These are phyloP conservation scores for Pardalotus punctatus DNA, from an alignment of 2,113 vertebrate species.

Conservation along the genomic window DNA sequence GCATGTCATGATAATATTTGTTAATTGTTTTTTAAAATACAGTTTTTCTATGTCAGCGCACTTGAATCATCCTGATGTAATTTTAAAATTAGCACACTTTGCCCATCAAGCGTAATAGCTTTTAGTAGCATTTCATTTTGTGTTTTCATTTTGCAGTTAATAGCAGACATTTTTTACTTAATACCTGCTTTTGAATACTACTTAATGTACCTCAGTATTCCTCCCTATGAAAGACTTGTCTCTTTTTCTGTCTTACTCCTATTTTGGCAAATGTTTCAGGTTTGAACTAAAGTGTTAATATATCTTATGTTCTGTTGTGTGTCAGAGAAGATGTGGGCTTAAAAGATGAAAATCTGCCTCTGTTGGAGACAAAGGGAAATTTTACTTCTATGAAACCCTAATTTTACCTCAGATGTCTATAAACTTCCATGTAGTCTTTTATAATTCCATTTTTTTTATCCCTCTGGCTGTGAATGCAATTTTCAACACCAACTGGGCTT, in stretches of 20 bases:
- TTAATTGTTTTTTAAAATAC: not conserved
- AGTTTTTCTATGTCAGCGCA: not conserved
- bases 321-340: not conserved
- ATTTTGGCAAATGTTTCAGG: not conserved
- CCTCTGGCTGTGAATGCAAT: not conserved
- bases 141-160: not conserved
- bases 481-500: not conserved
- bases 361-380: not conserved
- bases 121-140: not conserved
- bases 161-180: not conserved
- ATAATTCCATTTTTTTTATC: not conserved
- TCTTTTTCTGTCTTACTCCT: not conserved
- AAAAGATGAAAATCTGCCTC: not conserved
- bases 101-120: not conserved
- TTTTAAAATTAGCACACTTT: not conserved
- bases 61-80: not conserved
- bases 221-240: not conserved
- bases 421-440: not conserved
- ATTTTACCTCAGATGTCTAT: not conserved
- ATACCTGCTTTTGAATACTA: not conserved
- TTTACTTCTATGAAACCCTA: not conserved
- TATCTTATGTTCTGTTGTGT: not conserved
- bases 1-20: not conserved
- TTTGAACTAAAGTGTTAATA: not conserved
- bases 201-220: not conserved